Evolutionary conservation across 2,797 vertebrate species (phyloP), one percentile per base, ranked within the genome.

Genomic region (Halcyon leucocephala): DNA sequence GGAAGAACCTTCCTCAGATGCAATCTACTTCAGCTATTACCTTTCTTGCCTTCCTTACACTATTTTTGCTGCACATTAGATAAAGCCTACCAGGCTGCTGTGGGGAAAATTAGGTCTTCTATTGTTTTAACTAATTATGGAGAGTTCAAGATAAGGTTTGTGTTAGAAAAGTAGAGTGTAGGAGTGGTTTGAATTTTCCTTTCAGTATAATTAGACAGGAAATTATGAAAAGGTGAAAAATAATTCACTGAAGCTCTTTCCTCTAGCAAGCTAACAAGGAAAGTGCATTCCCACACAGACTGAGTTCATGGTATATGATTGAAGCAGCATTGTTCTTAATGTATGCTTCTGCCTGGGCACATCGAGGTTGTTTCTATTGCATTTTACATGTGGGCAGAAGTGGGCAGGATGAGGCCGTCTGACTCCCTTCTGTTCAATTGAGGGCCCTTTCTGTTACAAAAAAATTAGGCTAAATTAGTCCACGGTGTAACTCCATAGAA

Each of bases 101-200:
- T 87, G 77, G 93, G 91, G 65, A 79, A 89, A 96, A 97, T 93
- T 71, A 94, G 82, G 31, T 90, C 77, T 95, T 93, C 89, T 89
- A 80, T 95, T 96, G 96, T 95, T 96, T 96, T 92, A 95, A 76
- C 77, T 94, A 95, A 95, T 95, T 96, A 95, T 12, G 49, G 80
- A 46, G 82, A 79, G 90, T 97, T 96, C 94, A 85, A 93, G 93
- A 83, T 89, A 90, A 96, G 90, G 90, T 89, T 90, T 94, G 33
- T 44, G 44, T 82, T 90, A 54, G 3, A 82, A 94, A 96, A 91
- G 93, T 5, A 86, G 77, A 51, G 60, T 71, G 87, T 72, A 86
- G 93, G 81, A 85, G 58, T 29, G 33, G 73, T 57, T 90, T 39
- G 66, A 73, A 80, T 95, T 95, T 93, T 83, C n/a, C 91, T 88